Evolutionary conservation across 2,888 invertebrate genomes (phyloP).

Genomic region (Pachliopta kotzebuea): DNA sequence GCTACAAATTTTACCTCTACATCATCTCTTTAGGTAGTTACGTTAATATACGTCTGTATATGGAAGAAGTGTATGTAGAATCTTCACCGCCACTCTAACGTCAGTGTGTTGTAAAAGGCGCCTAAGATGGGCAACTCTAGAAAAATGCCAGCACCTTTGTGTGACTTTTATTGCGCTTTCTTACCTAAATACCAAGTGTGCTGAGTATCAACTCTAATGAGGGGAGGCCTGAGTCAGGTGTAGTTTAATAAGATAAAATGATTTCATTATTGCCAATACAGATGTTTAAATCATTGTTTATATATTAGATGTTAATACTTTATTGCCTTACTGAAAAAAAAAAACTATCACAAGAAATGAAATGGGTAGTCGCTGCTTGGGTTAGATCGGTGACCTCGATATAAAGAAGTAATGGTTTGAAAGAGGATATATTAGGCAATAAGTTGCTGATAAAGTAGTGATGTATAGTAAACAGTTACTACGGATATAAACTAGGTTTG

Average conservation of each 20-base stretch:
- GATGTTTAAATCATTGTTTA: background rate
- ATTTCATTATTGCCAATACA: background rate
- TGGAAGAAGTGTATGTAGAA: too few species aligned
- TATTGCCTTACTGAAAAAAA: background rate
- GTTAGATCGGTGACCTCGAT: slow-evolving; percentile 12
- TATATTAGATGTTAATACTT: background rate
- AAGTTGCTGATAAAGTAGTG: slow-evolving; percentile 10
- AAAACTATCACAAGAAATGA: slow-evolving; percentile 1
- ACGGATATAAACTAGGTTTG: background rate
- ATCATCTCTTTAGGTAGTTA: background rate
- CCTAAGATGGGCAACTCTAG: too few species aligned
- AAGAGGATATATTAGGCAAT: slow-evolving; percentile 7
- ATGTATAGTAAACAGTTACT: slow-evolving; percentile 1
- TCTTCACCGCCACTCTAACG: too few species aligned
- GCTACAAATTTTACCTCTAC: too few species aligned
- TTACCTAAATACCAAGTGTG: too few species aligned
- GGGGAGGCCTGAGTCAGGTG: too few species aligned
- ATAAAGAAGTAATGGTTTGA: slow-evolving; percentile 10
- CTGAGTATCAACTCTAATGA: too few species aligned
- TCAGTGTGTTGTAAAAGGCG: too few species aligned
- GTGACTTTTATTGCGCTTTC: too few species aligned
- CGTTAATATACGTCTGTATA: too few species aligned
- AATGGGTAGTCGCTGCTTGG: slow-evolving; percentile 1
- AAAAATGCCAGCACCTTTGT: too few species aligned
- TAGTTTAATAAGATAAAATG: background rate